Conservation (phyloP, 2,797 vertebrate species). For the Anomalospiza imberbis region DNA sequence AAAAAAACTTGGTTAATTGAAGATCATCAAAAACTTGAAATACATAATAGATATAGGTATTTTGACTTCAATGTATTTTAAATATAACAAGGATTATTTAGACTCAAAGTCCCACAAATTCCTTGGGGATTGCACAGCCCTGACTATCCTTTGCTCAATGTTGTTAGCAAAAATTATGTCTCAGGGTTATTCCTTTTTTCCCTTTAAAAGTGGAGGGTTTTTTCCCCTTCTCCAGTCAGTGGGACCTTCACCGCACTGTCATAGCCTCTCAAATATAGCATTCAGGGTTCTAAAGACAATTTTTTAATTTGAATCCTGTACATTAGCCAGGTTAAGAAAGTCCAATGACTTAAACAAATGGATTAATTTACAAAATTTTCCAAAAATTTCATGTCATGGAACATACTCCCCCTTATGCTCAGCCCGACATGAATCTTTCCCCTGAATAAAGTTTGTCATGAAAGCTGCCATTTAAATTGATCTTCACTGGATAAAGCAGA, state of each 20-base stretch:
- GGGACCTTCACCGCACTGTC: too few species aligned
- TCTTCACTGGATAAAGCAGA: conserved; percentile 8
- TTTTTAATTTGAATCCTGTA: neutral
- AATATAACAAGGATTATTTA: neutral
- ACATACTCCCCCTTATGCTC: neutral
- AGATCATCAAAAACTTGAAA: neutral
- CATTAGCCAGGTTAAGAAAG: neutral
- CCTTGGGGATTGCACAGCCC: rapidly evolving
- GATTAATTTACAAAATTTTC: conserved; percentile 4
- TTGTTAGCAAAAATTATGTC: neutral
- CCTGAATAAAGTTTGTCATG: neutral
- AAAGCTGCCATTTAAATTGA: conserved; percentile 21
- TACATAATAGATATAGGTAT: neutral
- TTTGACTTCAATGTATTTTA: neutral
- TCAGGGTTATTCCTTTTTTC: neutral
- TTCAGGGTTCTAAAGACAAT: neutral
- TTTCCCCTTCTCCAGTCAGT: neutral
- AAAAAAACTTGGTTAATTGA: neutral
- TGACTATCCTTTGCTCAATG: neutral
- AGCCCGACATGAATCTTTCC: neutral
- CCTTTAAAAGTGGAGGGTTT: neutral
- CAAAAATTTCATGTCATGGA: neutral
- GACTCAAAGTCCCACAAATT: neutral
- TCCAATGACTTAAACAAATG: neutral
- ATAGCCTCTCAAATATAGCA: neutral